These are phyloP conservation scores for Nasonia longicornis DNA, from an alignment of 1,140 invertebrate genomes.

Conservation along the genomic window DNA sequence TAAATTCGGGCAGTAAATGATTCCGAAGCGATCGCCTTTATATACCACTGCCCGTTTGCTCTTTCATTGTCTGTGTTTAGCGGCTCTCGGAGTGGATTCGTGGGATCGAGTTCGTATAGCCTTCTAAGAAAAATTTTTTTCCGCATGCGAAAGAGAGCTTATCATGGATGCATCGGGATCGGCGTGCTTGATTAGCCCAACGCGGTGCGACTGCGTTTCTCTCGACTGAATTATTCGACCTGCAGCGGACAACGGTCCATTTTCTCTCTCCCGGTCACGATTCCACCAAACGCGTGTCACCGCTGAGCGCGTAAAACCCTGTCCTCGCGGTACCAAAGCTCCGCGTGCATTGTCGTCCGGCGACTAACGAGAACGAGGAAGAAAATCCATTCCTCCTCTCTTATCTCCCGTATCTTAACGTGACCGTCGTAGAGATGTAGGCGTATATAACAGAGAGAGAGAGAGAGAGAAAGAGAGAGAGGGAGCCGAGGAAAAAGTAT, in stretches of 20 bases:
- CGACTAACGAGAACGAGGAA: not conserved
- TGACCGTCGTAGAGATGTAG: constrained; percentile 3
- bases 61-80: not conserved
- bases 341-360: constrained; percentile 24
- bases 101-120: too few relatives aligned
- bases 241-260: not conserved
- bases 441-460: not conserved
- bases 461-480: too few relatives aligned
- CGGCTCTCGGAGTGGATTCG: too few relatives aligned
- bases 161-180: too few relatives aligned
- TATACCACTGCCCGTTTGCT: not conserved
- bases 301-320: not conserved
- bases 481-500: too few relatives aligned
- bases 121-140: too few relatives aligned
- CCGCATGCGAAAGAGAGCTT: too few relatives aligned
- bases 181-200: too few relatives aligned
- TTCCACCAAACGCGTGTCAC: not conserved
- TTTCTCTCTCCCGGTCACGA: not conserved
- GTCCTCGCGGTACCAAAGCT: not conserved
- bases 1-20: constrained; percentile 6
- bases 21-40: not conserved
- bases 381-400: too few relatives aligned
- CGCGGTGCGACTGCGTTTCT: too few relatives aligned
- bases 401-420: too few relatives aligned
- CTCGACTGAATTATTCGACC: constrained; percentile 8